Percentiles rank a stretch among this genome's conserved stretches.
Conservation (phyloP, 2,797 vertebrate genomes). For the Anolis apletophallus region DNA sequence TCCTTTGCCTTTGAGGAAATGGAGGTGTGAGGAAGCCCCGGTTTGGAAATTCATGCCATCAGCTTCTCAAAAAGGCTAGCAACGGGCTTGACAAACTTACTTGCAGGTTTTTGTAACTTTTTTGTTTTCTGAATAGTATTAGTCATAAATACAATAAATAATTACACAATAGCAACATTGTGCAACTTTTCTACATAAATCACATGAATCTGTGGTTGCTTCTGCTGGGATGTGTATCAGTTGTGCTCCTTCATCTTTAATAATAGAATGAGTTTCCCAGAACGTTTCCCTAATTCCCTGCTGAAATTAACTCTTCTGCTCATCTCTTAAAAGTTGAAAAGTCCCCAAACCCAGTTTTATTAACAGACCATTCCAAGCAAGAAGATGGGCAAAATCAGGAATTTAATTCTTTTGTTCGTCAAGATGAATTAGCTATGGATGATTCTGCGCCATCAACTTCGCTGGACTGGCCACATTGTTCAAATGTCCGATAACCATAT, state of each 20-base stretch:
- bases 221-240: background rate
- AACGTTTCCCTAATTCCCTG: background rate
- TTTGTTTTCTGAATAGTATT: background rate
- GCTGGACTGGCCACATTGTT: no score
- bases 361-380: background rate
- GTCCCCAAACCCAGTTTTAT: no score
- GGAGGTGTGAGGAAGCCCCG: background rate
- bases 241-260: background rate
- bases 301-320: background rate
- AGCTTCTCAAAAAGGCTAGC: background rate
- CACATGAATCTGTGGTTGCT: background rate
- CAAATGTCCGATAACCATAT: no score
- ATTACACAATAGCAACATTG: background rate
- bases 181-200: background rate
- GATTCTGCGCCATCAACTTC: no score
- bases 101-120: background rate
- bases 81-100: background rate
- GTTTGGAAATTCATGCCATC: background rate
- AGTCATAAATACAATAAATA: background rate
- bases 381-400: background rate
- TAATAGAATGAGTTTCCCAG: background rate
- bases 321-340: background rate
- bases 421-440: background rate
- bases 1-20: background rate
- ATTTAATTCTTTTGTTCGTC: background rate